Evolutionary conservation across 1,140 invertebrate genomes (phyloP).

Genomic region (Xylocopa sonorina): DNA sequence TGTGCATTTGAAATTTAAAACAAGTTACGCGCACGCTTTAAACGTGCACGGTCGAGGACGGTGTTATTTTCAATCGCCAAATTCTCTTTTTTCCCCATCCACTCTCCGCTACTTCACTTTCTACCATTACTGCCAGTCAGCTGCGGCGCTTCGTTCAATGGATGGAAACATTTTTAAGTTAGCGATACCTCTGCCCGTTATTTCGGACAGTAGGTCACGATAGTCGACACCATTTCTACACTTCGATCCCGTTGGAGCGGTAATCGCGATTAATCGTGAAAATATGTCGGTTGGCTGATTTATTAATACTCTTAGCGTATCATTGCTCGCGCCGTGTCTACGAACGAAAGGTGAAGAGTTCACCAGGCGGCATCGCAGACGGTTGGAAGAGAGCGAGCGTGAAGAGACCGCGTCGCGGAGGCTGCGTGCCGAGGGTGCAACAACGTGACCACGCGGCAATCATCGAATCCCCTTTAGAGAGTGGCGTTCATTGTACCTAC

Average conservation of each 20-base stretch:
- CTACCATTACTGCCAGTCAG: no score
- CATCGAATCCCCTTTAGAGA: slow-evolving; percentile 39
- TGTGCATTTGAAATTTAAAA: slow-evolving; percentile 34
- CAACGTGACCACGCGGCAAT: slow-evolving; percentile 28
- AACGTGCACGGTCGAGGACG: slow-evolving; percentile 14
- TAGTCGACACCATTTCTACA: not conserved
- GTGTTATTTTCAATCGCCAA: not conserved
- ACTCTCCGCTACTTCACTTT: not conserved
- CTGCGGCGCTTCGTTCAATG: no score
- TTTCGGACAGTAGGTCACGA: slow-evolving; percentile 13
- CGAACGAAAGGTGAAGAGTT: no score
- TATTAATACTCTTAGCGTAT: no score
- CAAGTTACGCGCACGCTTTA: not conserved
- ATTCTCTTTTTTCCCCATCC: not conserved
- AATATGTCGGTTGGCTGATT: no score
- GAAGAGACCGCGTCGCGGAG: not conserved
- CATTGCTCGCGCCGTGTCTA: no score
- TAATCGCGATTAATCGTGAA: no score
- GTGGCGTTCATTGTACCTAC: slow-evolving; percentile 57
- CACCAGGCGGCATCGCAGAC: no score
- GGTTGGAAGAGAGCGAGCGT: not conserved
- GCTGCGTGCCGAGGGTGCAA: slow-evolving; percentile 1
- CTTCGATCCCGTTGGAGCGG: not conserved
- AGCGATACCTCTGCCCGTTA: no score
- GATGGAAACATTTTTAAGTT: no score